Evolutionary conservation across 1,140 invertebrate genomes (phyloP), one percentile per base, ranked within the genome.

Genomic region (Neotoxoptera formosana): DNA sequence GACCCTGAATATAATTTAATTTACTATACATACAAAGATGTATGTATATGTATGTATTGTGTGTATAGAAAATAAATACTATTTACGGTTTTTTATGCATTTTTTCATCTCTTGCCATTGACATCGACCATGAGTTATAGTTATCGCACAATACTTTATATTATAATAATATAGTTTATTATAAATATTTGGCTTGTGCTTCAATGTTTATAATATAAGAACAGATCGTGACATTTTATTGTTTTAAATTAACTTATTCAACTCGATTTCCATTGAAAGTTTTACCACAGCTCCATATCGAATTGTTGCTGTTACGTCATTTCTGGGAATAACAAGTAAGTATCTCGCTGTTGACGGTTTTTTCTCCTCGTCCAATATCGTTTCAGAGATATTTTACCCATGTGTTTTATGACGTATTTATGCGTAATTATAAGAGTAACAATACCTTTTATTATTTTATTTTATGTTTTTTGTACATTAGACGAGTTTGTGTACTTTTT

Each of bases 171-270:
- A n/a, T 76, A 14, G 60, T n/a, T 67, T 67, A n/a, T 30, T n/a
- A 21, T 53, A 53, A 53, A 20, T 67, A 67, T 34, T n/a, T 7
- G 60, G 60, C n/a, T n/a, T 23, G 14, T 76, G 30, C 14, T n/a
- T 76, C 30, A 17, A n/a, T 76, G 60, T 76, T 76, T n/a, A 76
- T 14, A n/a, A 76, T n/a, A 76, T 76, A 76, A n/a, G 60, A 76
- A n/a, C 60, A 34, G 6, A 17, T 76, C n/a, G n/a, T 76, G 60
- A 76, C n/a, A 76, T 17, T 76, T n/a, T 76, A 76, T 76, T 76
- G 60, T 76, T 76, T 76, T 20, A 76, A 76, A 76, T 76, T n/a
- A 67, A n/a, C 60, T 67, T 67, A 67, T 67, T 76, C n/a, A 76
- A 34, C 60, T 17, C 11, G 14, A n/a, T 14, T 76, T 34, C 60